A percentile compares a stretch with the other conserved stretches of the same genome.
phyloP scores from a whole-genome alignment of 2,888 invertebrate genomes.

The Phalera bucephala region DNA sequence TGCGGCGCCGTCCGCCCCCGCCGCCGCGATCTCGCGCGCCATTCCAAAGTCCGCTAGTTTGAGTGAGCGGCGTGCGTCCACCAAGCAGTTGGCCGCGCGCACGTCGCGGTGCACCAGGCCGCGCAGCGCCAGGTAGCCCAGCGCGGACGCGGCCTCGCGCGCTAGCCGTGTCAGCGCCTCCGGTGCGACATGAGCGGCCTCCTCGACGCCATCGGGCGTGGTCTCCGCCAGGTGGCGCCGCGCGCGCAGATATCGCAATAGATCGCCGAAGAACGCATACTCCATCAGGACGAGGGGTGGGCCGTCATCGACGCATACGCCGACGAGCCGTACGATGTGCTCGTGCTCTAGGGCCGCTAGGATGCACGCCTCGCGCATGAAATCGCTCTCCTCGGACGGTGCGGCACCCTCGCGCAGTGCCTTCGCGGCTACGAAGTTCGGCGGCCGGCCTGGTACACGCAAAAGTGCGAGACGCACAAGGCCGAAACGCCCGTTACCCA shows the following conservation, averaged over 20 bases:
- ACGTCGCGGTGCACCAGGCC: conserved; percentile 95
- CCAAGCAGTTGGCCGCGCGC: conserved; percentile 89
- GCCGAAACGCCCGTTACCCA: conserved; percentile 59
- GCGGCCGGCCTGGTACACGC: conserved; percentile 29
- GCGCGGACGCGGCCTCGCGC: conserved; percentile 44
- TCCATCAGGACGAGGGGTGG: conserved; percentile 96
- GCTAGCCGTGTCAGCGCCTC: conserved; percentile 50
- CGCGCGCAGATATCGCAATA: conserved; percentile 88
- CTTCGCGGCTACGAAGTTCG: conserved; percentile 90
- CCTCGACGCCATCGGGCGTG: conserved; percentile 64
- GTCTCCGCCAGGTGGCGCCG: conserved; percentile 88
- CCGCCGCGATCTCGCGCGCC: conserved; percentile 91
- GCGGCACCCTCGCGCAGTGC: conserved; percentile 90
- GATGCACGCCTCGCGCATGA: conserved; percentile 92
- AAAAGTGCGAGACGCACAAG: conserved; percentile 51
- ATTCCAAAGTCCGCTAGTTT: conserved; percentile 94
- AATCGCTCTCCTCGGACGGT: conserved; percentile 88
- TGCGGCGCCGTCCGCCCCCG: conserved; percentile 85
- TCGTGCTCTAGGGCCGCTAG: conserved; percentile 94
- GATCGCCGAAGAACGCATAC: conserved; percentile 94
- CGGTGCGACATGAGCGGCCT: conserved; percentile 70
- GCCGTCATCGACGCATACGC: conserved; percentile 89
- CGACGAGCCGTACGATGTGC: conserved; percentile 91
- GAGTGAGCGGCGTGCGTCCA: conserved; percentile 87
- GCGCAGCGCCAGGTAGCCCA: conserved; percentile 86